Conservation (phyloP, 1,140 invertebrate species). For the Hylaeus volcanicus region DNA sequence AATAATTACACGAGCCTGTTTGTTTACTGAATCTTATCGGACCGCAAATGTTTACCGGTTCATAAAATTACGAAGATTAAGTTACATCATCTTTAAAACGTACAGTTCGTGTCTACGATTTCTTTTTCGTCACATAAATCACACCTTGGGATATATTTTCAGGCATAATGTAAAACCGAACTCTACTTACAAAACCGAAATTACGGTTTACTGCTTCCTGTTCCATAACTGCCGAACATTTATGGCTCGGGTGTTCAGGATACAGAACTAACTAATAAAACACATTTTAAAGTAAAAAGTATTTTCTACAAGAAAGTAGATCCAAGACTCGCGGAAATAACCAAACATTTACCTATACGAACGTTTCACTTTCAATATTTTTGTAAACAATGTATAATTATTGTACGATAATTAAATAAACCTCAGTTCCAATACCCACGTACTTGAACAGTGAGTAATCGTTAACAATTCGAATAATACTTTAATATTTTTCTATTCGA, state of each 20-base stretch:
- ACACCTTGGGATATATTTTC: not conserved
- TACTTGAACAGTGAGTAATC: too few species aligned
- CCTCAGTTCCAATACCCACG: too few species aligned
- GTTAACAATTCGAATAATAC: too few species aligned
- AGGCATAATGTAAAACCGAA: not conserved
- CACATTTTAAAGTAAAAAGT: not conserved
- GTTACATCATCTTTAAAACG: not conserved
- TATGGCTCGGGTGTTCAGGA: not conserved
- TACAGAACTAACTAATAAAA: not conserved
- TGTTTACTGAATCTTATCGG: not conserved
- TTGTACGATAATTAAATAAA: too few species aligned
- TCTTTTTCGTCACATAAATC: not conserved
- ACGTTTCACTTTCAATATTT: too few species aligned
- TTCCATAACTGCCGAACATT: not conserved
- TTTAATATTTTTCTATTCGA: too few species aligned
- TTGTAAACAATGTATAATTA: too few species aligned
- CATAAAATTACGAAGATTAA: not conserved
- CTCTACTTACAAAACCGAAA: not conserved
- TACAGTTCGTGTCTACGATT: not conserved
- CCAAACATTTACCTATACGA: not conserved
- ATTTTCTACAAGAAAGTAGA: conserved; percentile 1
- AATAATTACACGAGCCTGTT: not conserved
- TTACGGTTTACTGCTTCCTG: conserved; percentile 5
- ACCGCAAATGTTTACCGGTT: not conserved
- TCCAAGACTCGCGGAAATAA: not conserved